Conservation (phyloP, 1,140 invertebrate genomes). For the Lordiphosa mommai region DNA sequence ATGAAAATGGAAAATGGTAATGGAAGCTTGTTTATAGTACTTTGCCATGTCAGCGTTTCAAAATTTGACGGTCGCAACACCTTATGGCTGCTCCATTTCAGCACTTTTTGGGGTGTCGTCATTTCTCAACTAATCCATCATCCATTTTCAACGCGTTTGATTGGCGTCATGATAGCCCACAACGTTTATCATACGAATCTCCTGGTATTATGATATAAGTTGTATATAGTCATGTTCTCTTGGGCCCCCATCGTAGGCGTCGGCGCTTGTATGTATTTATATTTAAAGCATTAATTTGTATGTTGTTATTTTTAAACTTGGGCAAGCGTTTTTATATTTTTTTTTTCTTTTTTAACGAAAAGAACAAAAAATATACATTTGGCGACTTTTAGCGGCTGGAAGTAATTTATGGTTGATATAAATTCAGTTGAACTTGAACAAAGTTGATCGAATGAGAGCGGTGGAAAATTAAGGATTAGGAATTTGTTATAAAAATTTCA, state of each 20-base stretch:
- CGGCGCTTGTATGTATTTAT: constrained; percentile 48
- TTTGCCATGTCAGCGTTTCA: constrained; percentile 9
- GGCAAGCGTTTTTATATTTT: constrained; percentile 5
- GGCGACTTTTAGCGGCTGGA: constrained; percentile 70
- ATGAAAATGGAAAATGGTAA: background rate
- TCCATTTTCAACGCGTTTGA: constrained; percentile 6
- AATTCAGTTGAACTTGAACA: constrained; percentile 66
- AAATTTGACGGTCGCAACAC: constrained; percentile 13
- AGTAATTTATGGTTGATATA: constrained; percentile 70
- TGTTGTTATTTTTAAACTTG: constrained; percentile 64
- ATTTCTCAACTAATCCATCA: constrained; percentile 32
- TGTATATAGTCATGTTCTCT: constrained; percentile 5
- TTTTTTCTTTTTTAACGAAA: constrained; percentile 15
- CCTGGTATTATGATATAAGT: constrained; percentile 3
- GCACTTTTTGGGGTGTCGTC: constrained; percentile 12
- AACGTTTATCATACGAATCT: too few species aligned
- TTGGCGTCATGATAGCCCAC: constrained; percentile 26
- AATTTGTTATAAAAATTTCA: constrained; percentile 12
- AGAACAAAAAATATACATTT: constrained; percentile 44
- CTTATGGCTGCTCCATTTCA: background rate
- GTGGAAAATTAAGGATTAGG: constrained; percentile 2
- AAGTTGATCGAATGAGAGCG: constrained; percentile 1
- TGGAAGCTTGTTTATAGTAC: background rate
- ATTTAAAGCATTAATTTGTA: constrained; percentile 76
- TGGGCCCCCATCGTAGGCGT: constrained; percentile 12